These are phyloP conservation scores for Grapholita molesta DNA, from an alignment of 1,140 invertebrate genomes.

Conservation along the genomic window DNA sequence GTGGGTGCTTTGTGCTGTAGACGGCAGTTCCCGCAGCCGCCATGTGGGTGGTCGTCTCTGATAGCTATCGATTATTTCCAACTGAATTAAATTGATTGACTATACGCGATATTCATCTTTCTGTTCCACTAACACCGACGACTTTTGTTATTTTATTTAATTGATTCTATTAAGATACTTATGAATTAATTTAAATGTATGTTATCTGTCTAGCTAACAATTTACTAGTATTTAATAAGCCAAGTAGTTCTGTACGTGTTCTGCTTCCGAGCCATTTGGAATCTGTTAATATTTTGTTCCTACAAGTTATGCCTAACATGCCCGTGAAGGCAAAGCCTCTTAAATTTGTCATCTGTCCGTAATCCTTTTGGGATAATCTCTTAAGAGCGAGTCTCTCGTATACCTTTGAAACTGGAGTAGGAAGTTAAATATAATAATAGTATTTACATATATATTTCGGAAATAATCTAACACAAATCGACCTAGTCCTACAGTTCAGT, in stretches of 20 bases:
- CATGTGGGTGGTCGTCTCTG: constrained; percentile 46
- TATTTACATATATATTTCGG: too few species aligned
- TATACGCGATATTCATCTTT: constrained; percentile 18
- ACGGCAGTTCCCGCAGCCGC: constrained; percentile 21
- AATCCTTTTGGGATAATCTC: constrained; percentile 14
- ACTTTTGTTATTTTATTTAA: constrained; percentile 4
- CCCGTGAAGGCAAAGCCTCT: background rate
- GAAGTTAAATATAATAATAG: background rate
- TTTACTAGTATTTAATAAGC: background rate
- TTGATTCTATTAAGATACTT: background rate
- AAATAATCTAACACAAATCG: too few species aligned
- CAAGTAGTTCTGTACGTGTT: background rate
- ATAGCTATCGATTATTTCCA: constrained; percentile 25
- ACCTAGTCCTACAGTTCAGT: too few species aligned
- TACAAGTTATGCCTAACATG: background rate
- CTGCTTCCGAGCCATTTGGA: background rate
- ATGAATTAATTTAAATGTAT: background rate
- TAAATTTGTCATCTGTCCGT: background rate
- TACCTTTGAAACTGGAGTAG: background rate
- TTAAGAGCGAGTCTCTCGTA: background rate
- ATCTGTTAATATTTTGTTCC: background rate
- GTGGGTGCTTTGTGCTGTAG: constrained; percentile 18
- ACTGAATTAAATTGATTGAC: constrained; percentile 29
- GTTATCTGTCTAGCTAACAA: background rate
- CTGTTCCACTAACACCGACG: background rate